Percentiles rank a stretch among this genome's conserved stretches.
Conservation (phyloP, 1,140 invertebrate genomes). For the Xylocopa sonorina region DNA sequence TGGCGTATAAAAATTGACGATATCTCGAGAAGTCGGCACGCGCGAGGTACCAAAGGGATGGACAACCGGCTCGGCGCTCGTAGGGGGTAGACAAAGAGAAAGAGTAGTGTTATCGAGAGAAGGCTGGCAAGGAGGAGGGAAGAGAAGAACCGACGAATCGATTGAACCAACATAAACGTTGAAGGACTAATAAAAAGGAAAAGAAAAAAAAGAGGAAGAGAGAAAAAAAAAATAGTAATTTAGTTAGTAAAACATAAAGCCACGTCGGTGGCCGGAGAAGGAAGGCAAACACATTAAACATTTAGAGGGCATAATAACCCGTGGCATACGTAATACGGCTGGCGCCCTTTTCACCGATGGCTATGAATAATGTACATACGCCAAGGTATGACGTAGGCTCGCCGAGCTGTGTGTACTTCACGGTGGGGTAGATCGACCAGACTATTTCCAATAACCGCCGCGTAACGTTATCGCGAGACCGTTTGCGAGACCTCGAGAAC, state of each 20-base stretch:
- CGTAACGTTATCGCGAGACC: constrained; percentile 59
- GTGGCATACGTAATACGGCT: constrained; percentile 80
- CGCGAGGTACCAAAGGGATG: not conserved
- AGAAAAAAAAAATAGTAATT: constrained; percentile 81
- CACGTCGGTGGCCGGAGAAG: constrained; percentile 78
- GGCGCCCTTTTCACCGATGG: constrained; percentile 81
- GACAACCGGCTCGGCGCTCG: too few relatives aligned
- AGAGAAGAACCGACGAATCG: constrained; percentile 72
- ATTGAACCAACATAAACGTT: constrained; percentile 81
- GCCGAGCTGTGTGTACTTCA: constrained; percentile 69
- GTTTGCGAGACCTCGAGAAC: constrained; percentile 34
- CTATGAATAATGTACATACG: constrained; percentile 81
- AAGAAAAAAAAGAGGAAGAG: constrained; percentile 72
- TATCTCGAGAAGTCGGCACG: not conserved
- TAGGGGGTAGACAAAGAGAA: not conserved
- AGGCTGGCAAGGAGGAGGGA: not conserved
- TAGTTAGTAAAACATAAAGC: constrained; percentile 83
- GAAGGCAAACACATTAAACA: constrained; percentile 83
- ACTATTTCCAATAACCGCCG: constrained; percentile 68
- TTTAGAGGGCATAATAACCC: constrained; percentile 83
- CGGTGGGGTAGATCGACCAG: constrained; percentile 68
- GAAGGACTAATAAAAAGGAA: constrained; percentile 79
- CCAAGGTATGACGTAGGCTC: constrained; percentile 78
- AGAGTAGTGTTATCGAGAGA: not conserved
- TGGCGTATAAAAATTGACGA: constrained; percentile 53